A percentile compares a stretch with the other conserved stretches of the same genome.
phyloP scores from a whole-genome alignment of 2,888 invertebrate species.

The Ophioninae sp. region DNA sequence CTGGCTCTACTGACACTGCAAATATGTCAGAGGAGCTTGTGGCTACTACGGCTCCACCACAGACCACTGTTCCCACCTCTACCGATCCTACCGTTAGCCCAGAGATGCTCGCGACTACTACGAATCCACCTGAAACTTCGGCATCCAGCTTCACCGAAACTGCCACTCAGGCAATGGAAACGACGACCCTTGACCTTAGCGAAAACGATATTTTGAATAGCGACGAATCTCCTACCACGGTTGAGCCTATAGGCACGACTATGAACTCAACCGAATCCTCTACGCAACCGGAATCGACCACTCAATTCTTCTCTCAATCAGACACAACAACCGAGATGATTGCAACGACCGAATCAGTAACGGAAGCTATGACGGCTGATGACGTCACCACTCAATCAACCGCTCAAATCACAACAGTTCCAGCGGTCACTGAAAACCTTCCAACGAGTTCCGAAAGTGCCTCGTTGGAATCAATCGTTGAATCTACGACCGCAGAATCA shows the following conservation, averaged over 20 bases:
- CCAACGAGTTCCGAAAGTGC: constrained; percentile 6
- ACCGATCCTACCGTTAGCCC: neutral
- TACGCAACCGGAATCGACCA: constrained; percentile 31
- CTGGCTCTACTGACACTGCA: no score
- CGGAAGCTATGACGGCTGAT: constrained; percentile 32
- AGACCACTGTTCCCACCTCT: constrained; percentile 55
- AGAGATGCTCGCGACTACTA: neutral
- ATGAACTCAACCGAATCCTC: constrained; percentile 44
- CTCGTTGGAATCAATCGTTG: constrained; percentile 17
- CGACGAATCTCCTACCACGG: constrained; percentile 22
- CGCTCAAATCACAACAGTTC: constrained; percentile 39
- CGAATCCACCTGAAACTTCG: constrained; percentile 48
- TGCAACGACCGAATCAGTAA: constrained; percentile 42
- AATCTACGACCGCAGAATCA: constrained; percentile 17
- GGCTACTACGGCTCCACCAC: constrained; percentile 41
- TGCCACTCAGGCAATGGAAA: constrained; percentile 5
- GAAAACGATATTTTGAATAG: constrained; percentile 37
- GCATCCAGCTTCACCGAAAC: constrained; percentile 5
- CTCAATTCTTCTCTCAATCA: constrained; percentile 11
- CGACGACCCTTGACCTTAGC: constrained; percentile 9
- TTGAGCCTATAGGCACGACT: constrained; percentile 40
- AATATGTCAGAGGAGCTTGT: no score
- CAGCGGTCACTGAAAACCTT: constrained; percentile 16
- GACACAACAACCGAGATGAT: constrained; percentile 32
- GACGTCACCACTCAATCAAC: constrained; percentile 28